Conservation (phyloP, 2,888 invertebrate species). For the Tromatobia lineatoria region DNA sequence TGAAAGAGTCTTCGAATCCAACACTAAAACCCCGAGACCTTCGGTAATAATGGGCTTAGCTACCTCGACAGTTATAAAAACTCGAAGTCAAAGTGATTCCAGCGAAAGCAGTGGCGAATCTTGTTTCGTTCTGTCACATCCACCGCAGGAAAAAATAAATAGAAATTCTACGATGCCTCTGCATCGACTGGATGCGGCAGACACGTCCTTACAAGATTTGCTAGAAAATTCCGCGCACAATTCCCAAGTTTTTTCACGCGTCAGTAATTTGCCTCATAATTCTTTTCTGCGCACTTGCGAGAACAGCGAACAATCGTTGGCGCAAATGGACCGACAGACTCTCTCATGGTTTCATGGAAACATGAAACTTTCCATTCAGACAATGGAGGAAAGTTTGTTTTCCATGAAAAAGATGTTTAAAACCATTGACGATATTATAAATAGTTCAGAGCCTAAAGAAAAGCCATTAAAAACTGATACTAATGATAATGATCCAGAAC, state of each 20-base stretch:
- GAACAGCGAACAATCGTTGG: background rate
- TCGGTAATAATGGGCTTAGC: conserved; percentile 46
- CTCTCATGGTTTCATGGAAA: conserved; percentile 43
- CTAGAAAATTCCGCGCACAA: background rate
- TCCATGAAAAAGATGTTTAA: conserved; percentile 30
- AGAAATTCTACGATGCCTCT: background rate
- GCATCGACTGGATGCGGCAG: background rate
- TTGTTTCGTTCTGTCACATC: background rate
- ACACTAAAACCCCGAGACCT: conserved; percentile 23
- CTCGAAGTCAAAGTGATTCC: background rate
- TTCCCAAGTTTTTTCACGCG: background rate
- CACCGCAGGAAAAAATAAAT: conserved; percentile 14
- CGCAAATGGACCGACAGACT: conserved; percentile 8
- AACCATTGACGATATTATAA: background rate
- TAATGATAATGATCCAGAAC: background rate
- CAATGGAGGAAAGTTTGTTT: conserved; percentile 49
- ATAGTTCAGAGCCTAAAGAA: background rate
- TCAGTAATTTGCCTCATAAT: conserved; percentile 27
- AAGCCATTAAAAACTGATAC: background rate
- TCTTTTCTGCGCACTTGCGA: conserved; percentile 10
- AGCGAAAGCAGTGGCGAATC: conserved; percentile 15
- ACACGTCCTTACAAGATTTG: conserved; percentile 27
- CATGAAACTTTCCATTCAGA: conserved; percentile 34
- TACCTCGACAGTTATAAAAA: background rate
- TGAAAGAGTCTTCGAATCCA: background rate